These are phyloP conservation scores for Mylabris sibirica DNA, from an alignment of 2,888 invertebrate species.

Conservation along the genomic window DNA sequence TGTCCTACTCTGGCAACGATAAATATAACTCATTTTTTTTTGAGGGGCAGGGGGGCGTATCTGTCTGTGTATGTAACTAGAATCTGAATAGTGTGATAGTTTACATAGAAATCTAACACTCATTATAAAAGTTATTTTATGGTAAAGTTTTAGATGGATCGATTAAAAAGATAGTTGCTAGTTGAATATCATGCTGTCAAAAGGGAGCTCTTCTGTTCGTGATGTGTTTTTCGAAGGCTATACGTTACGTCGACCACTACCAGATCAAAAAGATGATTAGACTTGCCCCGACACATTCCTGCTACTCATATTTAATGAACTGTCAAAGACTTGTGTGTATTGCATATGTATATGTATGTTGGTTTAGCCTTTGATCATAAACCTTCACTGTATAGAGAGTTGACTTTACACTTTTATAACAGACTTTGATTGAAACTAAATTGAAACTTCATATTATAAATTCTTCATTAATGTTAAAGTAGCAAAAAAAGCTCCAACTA, in stretches of 20 bases:
- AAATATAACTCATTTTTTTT: slow-evolving; percentile 54
- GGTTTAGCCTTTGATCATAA: slow-evolving; percentile 18
- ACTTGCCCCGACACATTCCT: slow-evolving; percentile 50
- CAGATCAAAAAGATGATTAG: slow-evolving; percentile 47
- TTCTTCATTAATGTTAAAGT: background rate
- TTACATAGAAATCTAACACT: background rate
- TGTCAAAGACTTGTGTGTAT: slow-evolving; percentile 41
- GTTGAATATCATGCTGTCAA: slow-evolving; percentile 42
- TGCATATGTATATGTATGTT: slow-evolving; percentile 16
- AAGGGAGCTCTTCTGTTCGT: slow-evolving; percentile 42
- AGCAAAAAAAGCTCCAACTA: background rate
- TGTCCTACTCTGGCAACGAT: slow-evolving; percentile 50
- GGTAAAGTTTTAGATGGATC: slow-evolving; percentile 29
- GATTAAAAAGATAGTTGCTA: slow-evolving; percentile 42
- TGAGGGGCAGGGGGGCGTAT: slow-evolving; percentile 36
- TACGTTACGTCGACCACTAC: slow-evolving; percentile 47
- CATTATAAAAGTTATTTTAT: no score
- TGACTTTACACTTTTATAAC: background rate
- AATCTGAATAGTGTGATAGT: slow-evolving; percentile 36
- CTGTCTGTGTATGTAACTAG: slow-evolving; percentile 44
- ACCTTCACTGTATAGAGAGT: background rate
- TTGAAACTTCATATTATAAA: slow-evolving; percentile 8
- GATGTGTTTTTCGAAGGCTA: slow-evolving; percentile 47
- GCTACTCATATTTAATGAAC: slow-evolving; percentile 57
- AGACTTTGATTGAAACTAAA: slow-evolving; percentile 7